Evolutionary conservation across 2,797 vertebrate species (phyloP).

Genomic region (Hypotaenidia okinawae): DNA sequence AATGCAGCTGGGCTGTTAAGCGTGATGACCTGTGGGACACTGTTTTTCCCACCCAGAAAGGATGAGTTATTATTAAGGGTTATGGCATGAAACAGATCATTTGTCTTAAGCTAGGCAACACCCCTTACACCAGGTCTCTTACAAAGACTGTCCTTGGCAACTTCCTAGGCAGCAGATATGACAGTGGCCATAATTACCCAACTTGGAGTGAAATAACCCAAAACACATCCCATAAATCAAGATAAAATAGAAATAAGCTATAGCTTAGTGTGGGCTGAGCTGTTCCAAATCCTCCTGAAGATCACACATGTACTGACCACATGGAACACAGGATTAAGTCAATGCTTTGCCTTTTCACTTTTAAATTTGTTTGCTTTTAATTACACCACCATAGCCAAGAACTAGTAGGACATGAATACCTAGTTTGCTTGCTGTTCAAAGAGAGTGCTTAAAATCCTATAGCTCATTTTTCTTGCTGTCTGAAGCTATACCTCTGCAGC

Average conservation of each 20-base stretch:
- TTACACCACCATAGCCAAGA: not conserved
- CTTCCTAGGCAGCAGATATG: not conserved
- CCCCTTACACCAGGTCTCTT: no score
- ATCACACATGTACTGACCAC: not conserved
- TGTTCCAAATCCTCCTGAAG: not conserved
- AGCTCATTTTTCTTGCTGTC: not conserved
- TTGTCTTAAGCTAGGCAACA: not conserved
- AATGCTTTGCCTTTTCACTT: not conserved
- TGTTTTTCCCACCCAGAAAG: not conserved
- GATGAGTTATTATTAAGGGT: no score
- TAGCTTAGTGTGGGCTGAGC: not conserved
- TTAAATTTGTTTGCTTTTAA: not conserved
- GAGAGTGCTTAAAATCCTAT: not conserved
- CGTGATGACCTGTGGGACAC: no score
- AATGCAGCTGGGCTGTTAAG: not conserved
- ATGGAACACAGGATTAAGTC: not conserved
- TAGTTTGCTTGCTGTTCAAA: not conserved
- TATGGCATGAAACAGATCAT: not conserved
- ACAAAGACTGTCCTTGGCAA: not conserved
- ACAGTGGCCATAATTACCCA: not conserved
- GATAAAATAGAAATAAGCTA: not conserved
- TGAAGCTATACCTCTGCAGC: not conserved
- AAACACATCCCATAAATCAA: not conserved
- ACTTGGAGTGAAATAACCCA: not conserved
- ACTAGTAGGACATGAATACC: not conserved